phyloP scores from a whole-genome alignment of 35 echinoderm and acorn worm genomes.

The Amphiura filiformis region DNA sequence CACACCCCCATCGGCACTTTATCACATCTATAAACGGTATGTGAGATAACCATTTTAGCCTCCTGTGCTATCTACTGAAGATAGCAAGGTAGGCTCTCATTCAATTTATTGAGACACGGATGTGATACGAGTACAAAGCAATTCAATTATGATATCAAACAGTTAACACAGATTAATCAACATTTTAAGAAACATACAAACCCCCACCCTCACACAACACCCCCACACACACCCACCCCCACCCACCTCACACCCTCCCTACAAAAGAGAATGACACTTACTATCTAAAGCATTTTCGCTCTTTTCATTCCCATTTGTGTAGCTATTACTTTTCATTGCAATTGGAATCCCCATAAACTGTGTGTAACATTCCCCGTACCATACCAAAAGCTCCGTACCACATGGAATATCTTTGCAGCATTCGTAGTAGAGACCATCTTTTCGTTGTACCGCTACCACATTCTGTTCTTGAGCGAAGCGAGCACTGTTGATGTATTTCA shows the following conservation, averaged over 20 bases:
- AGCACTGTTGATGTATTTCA: slow-evolving; percentile 76
- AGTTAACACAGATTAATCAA: no score
- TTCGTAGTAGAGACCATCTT: slow-evolving; percentile 79
- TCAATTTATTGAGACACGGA: not conserved
- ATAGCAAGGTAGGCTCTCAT: no score
- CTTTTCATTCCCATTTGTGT: not conserved
- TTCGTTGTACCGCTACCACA: slow-evolving; percentile 61
- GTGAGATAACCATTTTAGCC: no score
- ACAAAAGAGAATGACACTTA: slow-evolving; percentile 10
- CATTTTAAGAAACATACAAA: no score
- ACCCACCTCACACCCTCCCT: not conserved
- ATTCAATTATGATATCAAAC: no score
- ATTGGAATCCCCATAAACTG: slow-evolving; percentile 96
- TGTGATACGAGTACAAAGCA: no score
- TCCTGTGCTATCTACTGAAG: no score
- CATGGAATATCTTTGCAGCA: slow-evolving; percentile 89
- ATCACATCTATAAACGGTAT: no score
- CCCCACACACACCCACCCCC: not conserved
- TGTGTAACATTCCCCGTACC: slow-evolving; percentile 85
- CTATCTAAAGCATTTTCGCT: slow-evolving; percentile 13
- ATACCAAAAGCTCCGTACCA: slow-evolving; percentile 81
- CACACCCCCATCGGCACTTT: no score
- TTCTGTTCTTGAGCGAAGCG: slow-evolving; percentile 90
- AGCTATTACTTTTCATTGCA: slow-evolving; percentile 33
- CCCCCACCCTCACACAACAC: not conserved